These are phyloP conservation scores for Tachina grossa DNA, from an alignment of 2,888 invertebrate genomes.

Conservation along the genomic window DNA sequence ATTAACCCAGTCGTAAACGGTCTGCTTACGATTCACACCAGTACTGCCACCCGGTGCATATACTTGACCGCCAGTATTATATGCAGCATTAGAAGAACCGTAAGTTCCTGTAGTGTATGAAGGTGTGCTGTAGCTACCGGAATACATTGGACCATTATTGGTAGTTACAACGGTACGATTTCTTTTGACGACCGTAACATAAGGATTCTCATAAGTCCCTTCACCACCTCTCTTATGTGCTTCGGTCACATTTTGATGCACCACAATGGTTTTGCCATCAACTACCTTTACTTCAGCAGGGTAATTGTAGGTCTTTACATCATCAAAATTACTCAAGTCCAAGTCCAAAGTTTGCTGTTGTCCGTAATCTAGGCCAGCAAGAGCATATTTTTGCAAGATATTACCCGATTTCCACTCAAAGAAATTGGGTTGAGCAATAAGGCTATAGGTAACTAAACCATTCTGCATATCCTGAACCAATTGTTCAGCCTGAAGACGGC, in stretches of 20 bases:
- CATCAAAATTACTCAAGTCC: constrained; percentile 78
- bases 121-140: constrained; percentile 60
- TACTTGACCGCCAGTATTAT: constrained; percentile 49
- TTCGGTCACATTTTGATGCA: constrained; percentile 80
- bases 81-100: constrained; percentile 55
- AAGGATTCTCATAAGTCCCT: constrained; percentile 70
- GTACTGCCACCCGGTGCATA: constrained; percentile 59
- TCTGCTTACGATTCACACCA: constrained; percentile 73
- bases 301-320: constrained; percentile 79
- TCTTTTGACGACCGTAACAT: constrained; percentile 74
- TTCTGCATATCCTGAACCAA: constrained; percentile 79
- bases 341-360: constrained; percentile 76
- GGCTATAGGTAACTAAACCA: constrained; percentile 76
- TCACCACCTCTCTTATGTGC: constrained; percentile 73
- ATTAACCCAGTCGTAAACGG: constrained; percentile 77
- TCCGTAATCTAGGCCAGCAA: constrained; percentile 68
- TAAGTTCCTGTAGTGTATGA: constrained; percentile 58
- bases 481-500: constrained; percentile 75
- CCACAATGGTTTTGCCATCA: constrained; percentile 80
- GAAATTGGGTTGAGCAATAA: constrained; percentile 79
- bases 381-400: constrained; percentile 74
- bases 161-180: constrained; percentile 74
- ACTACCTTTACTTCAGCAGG: constrained; percentile 81
- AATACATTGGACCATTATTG: constrained; percentile 70
- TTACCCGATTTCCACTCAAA: constrained; percentile 80